Evolutionary conservation across 2,797 vertebrate genomes (phyloP).

Genomic region (Scarus forsteni): DNA sequence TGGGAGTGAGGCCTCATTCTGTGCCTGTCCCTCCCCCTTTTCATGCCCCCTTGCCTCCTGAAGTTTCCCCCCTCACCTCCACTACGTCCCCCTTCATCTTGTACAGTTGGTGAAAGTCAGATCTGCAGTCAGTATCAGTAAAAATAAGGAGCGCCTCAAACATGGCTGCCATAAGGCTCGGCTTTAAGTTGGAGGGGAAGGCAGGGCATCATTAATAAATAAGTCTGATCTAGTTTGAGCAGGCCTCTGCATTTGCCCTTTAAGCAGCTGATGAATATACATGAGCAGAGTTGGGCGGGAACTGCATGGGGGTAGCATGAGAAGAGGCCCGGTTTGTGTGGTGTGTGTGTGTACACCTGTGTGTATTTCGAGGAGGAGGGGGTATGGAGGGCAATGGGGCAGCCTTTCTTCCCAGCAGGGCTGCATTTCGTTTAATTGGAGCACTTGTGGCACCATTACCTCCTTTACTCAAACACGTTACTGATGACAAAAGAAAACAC

Average conservation of each 20-base stretch:
- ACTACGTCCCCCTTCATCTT: slow-evolving; percentile 22
- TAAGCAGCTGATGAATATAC: slow-evolving; percentile 87
- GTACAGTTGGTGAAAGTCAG: slow-evolving; percentile 60
- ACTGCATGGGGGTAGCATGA: slow-evolving; percentile 65
- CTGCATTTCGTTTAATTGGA: slow-evolving; percentile 84
- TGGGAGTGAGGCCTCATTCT: slow-evolving; percentile 78
- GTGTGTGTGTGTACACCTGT: slow-evolving; percentile 15
- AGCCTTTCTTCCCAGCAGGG: slow-evolving; percentile 80
- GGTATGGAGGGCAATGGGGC: slow-evolving; percentile 66
- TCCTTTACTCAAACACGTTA: slow-evolving; percentile 83
- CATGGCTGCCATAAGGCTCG: slow-evolving; percentile 42
- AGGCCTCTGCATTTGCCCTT: slow-evolving; percentile 78
- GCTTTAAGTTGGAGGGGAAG: slow-evolving; percentile 45
- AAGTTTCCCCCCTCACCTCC: slow-evolving; percentile 58
- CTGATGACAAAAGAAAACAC: slow-evolving; percentile 84
- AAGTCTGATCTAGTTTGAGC: slow-evolving; percentile 81
- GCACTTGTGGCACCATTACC: slow-evolving; percentile 84
- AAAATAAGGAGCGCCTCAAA: slow-evolving; percentile 30
- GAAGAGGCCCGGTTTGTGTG: slow-evolving; percentile 60
- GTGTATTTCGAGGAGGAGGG: slow-evolving; percentile 6
- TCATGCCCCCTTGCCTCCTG: slow-evolving; percentile 59
- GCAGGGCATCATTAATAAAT: slow-evolving; percentile 68
- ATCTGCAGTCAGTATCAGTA: slow-evolving; percentile 31
- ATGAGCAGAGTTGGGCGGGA: slow-evolving; percentile 80
- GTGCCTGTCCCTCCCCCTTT: slow-evolving; percentile 56